These are phyloP conservation scores for Neoaliturus tenellus DNA, from an alignment of 2,888 invertebrate genomes.

Conservation along the genomic window DNA sequence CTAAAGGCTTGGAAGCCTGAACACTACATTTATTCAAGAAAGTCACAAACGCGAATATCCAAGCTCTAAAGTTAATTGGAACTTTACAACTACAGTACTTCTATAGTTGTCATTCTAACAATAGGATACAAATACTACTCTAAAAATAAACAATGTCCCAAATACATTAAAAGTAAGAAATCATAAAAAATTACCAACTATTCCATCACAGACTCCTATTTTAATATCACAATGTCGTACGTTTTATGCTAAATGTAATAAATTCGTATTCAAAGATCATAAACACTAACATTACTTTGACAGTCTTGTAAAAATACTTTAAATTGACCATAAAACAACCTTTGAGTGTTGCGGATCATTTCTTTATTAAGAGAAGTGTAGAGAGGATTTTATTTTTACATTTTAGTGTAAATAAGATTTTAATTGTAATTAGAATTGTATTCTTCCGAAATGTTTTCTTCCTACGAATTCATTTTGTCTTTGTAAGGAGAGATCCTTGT, in stretches of 20 bases:
- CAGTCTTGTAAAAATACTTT: constrained; percentile 31
- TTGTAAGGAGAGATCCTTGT: no score
- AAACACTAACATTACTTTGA: constrained; percentile 6
- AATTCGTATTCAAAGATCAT: constrained; percentile 12
- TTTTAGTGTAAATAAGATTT: no score
- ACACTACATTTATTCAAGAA: not conserved
- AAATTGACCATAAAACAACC: constrained; percentile 25
- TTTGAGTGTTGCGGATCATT: not conserved
- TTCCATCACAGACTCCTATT: constrained; percentile 31
- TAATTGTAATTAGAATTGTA: no score
- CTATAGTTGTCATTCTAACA: not conserved
- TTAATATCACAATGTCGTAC: constrained; percentile 31
- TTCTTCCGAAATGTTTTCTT: no score
- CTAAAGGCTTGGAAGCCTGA: not conserved
- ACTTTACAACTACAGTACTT: not conserved
- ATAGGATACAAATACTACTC: constrained; percentile 6
- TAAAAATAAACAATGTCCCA: not conserved
- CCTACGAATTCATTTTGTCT: no score
- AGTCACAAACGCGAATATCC: not conserved
- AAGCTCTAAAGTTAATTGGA: not conserved
- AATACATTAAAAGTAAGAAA: not conserved
- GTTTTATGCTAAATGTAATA: not conserved
- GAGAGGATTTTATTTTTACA: no score
- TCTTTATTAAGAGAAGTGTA: not conserved
- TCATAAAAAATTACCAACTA: not conserved